These are phyloP conservation scores for Notodonta ziczac DNA, from an alignment of 2,888 invertebrate genomes.

Conservation along the genomic window DNA sequence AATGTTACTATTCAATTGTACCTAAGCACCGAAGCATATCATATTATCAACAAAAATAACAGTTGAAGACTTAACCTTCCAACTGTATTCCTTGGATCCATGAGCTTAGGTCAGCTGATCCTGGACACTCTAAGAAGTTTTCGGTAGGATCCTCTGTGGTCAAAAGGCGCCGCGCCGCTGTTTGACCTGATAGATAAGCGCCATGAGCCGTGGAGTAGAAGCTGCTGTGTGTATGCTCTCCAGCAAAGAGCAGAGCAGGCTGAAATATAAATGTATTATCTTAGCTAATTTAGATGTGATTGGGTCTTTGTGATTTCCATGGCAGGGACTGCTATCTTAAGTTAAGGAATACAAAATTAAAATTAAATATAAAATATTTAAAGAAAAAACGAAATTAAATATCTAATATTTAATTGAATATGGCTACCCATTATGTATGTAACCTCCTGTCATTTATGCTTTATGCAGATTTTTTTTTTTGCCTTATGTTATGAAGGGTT, in stretches of 20 bases:
- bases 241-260: slow-evolving; percentile 95
- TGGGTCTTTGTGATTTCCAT: no score
- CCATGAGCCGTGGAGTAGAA: slow-evolving; percentile 98
- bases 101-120: slow-evolving; percentile 91
- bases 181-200: slow-evolving; percentile 94
- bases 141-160: slow-evolving; percentile 86
- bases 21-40: slow-evolving; percentile 35
- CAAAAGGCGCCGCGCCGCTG: slow-evolving; percentile 90
- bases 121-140: slow-evolving; percentile 89
- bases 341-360: no score
- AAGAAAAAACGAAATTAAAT: no score
- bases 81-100: slow-evolving; percentile 95
- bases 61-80: slow-evolving; percentile 70
- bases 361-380: no score
- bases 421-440: no score
- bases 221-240: slow-evolving; percentile 97
- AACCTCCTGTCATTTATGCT: no score
- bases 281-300: no score
- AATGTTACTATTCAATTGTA: slow-evolving; percentile 28
- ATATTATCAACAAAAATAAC: slow-evolving; percentile 25
- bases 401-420: no score
- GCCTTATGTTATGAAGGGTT: not conserved
- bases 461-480: no score
- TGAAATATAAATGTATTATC: no score
- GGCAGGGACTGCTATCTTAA: no score